phyloP scores from a whole-genome alignment of 2,797 vertebrate species.

The Tragelaphus eurycerus region DNA sequence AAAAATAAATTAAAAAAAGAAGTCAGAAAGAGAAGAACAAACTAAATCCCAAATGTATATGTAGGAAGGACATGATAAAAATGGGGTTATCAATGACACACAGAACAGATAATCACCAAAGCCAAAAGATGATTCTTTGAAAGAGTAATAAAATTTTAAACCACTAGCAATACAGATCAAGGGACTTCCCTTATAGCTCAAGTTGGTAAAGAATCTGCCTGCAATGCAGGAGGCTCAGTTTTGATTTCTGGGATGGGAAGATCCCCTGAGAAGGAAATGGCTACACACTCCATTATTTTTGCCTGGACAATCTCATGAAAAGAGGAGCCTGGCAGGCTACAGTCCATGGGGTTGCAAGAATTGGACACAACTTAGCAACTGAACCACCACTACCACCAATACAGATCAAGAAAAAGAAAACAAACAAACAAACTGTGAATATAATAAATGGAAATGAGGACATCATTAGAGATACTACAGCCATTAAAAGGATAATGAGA shows the following conservation, averaged over 20 bases:
- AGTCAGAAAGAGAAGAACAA: background rate
- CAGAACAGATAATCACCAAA: background rate
- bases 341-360: background rate
- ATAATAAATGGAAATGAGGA: background rate
- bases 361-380: background rate
- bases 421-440: background rate
- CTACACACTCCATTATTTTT: background rate
- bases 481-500: background rate
- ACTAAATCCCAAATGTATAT: background rate
- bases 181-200: background rate
- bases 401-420: background rate
- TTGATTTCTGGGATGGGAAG: background rate
- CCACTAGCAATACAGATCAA: background rate
- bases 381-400: background rate
- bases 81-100: background rate
- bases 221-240: background rate
- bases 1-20: background rate
- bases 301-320: background rate
- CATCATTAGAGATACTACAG: background rate
- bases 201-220: background rate
- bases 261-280: background rate
- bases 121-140: background rate
- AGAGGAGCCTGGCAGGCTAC: background rate
- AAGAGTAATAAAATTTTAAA: conserved; percentile 17
- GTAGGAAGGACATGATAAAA: background rate